Conservation (phyloP, 2,888 invertebrate species). For the Metallyticus violacea region DNA sequence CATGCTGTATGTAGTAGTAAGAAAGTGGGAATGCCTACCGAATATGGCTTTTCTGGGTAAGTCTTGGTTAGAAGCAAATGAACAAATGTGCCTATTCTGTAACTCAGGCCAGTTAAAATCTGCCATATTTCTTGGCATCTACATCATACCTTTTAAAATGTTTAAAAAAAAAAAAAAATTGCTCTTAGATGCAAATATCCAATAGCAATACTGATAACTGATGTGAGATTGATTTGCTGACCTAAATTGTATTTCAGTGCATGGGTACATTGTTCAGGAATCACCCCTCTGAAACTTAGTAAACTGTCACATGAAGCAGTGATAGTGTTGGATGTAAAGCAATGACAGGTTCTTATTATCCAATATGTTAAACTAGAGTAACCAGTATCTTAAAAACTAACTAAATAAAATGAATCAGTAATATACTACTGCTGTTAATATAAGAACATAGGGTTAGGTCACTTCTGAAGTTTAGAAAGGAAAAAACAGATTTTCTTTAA, state of each 20-base stretch:
- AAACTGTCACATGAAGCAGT: not conserved
- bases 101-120: not conserved
- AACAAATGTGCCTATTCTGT: not conserved
- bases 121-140: not conserved
- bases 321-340: not conserved
- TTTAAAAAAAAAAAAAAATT: not conserved
- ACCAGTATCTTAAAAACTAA: not conserved
- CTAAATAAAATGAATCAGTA: not conserved
- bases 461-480: not conserved
- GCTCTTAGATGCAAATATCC: not conserved
- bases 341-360: not conserved
- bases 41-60: not conserved
- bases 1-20: not conserved
- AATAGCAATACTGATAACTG: not conserved
- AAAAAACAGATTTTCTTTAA: not conserved
- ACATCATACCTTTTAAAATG: not conserved
- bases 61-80: not conserved
- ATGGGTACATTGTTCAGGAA: not conserved
- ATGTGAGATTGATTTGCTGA: not conserved
- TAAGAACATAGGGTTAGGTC: not conserved
- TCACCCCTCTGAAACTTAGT: not conserved
- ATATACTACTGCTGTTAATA: slow-evolving; percentile 4
- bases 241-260: not conserved
- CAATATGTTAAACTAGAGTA: not conserved
- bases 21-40: not conserved